Conservation (phyloP, 2,113 vertebrate species). For the Cavia aperea region DNA sequence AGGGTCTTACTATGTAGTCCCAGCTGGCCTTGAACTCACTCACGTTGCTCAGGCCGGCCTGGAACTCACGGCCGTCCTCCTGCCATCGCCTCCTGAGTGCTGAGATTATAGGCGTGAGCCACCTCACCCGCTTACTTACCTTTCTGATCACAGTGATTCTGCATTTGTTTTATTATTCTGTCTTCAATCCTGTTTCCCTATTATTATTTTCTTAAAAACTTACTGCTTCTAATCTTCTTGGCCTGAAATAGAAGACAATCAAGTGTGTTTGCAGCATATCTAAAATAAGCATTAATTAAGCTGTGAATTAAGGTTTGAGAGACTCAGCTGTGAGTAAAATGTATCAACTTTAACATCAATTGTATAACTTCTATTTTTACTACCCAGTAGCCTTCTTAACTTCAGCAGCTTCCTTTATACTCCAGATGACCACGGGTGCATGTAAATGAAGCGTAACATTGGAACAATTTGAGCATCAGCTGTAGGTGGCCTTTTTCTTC, state of each 20-base stretch:
- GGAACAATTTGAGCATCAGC: neutral
- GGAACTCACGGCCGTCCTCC: neutral
- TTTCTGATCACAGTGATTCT: slow-evolving; percentile 4
- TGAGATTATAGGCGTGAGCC: neutral
- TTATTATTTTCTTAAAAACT: slow-evolving; percentile 17
- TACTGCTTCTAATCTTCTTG: slow-evolving; percentile 33
- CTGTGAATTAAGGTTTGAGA: slow-evolving; percentile 45
- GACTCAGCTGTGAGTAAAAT: slow-evolving; percentile 39
- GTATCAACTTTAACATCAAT: slow-evolving; percentile 41
- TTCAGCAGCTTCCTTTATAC: slow-evolving; percentile 25
- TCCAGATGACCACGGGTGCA: slow-evolving; percentile 13
- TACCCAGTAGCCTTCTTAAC: slow-evolving; percentile 11
- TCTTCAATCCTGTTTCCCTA: neutral
- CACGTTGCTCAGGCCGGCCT: neutral
- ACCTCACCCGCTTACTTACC: too few relatives aligned
- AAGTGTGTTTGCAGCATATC: slow-evolving; percentile 54
- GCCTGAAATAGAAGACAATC: slow-evolving; percentile 41
- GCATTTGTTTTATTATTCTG: slow-evolving; percentile 36
- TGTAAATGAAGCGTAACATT: neutral
- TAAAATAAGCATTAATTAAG: slow-evolving; percentile 49
- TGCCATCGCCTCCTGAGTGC: neutral
- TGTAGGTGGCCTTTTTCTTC: neutral
- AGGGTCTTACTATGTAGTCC: neutral
- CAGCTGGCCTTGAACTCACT: too few relatives aligned
- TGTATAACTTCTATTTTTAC: slow-evolving; percentile 41